phyloP scores from a whole-genome alignment of 2,113 vertebrate species.

The Etia nguti region DNA sequence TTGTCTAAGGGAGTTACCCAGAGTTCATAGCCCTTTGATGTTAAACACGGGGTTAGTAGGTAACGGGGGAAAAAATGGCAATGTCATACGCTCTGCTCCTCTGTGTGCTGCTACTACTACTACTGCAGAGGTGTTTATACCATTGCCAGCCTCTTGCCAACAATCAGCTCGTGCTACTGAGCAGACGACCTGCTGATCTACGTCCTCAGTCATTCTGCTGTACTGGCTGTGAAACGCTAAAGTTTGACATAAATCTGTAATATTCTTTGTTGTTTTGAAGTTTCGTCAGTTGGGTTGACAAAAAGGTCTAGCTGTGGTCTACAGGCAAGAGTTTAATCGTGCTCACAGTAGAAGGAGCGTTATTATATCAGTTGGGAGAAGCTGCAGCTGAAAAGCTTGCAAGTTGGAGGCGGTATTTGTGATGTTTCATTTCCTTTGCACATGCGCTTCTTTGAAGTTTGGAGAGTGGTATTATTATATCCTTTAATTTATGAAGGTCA shows the following conservation, averaged over 20 bases:
- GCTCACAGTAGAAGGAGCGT: not conserved
- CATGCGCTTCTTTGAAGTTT: not conserved
- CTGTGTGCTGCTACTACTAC: not conserved
- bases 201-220: not conserved
- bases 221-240: not conserved
- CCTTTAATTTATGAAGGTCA: not conserved
- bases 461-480: not conserved
- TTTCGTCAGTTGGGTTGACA: not conserved
- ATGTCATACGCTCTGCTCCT: not conserved
- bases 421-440: not conserved
- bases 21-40: not conserved
- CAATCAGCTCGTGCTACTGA: not conserved
- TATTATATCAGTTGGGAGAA: not conserved
- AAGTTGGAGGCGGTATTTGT: not conserved
- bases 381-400: not conserved
- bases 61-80: rapidly evolving
- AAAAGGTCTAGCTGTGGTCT: not conserved
- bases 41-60: not conserved
- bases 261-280: not conserved
- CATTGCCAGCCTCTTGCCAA: not conserved
- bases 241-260: not conserved
- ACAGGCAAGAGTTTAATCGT: not conserved
- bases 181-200: not conserved
- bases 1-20: not conserved
- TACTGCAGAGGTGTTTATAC: not conserved